A percentile compares a stretch with the other conserved stretches of the same genome.
phyloP scores from a whole-genome alignment of 2,113 vertebrate species.

The Lipotes vexillifer region DNA sequence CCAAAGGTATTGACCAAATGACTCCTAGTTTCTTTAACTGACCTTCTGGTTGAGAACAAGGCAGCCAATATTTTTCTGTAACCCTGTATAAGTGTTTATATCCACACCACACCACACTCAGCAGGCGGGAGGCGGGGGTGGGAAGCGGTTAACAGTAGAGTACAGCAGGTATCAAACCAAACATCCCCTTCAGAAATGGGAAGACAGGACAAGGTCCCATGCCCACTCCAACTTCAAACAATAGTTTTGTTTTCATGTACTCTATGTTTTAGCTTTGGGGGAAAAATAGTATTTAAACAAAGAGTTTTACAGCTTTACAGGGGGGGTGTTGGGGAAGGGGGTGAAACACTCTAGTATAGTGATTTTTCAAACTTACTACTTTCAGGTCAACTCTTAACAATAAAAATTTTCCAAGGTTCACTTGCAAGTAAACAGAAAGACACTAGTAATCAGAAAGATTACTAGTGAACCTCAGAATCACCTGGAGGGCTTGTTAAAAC shows the following conservation, averaged over 20 bases:
- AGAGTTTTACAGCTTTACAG: background rate
- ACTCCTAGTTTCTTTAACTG: background rate
- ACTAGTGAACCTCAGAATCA: background rate
- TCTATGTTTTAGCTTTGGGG: background rate
- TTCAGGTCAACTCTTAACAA: too few relatives aligned
- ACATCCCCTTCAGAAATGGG: background rate
- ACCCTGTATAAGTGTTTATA: background rate
- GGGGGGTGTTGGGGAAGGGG: fast-evolving
- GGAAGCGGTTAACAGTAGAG: background rate
- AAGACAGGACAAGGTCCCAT: background rate
- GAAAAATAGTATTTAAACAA: background rate
- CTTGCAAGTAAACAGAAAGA: too few relatives aligned
- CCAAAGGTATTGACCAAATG: background rate
- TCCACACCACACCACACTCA: background rate
- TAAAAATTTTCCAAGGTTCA: too few relatives aligned
- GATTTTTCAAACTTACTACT: background rate
- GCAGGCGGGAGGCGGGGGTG: background rate
- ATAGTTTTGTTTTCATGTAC: background rate
- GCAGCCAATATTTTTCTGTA: background rate
- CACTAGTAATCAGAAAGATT: too few relatives aligned
- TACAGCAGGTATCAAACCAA: background rate
- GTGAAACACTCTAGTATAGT: background rate
- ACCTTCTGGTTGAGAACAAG: background rate
- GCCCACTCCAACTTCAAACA: background rate
- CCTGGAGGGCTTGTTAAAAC: background rate